Evolutionary conservation across 2,113 vertebrate species (phyloP).

Genomic region (Nyctereutes procyonoides): DNA sequence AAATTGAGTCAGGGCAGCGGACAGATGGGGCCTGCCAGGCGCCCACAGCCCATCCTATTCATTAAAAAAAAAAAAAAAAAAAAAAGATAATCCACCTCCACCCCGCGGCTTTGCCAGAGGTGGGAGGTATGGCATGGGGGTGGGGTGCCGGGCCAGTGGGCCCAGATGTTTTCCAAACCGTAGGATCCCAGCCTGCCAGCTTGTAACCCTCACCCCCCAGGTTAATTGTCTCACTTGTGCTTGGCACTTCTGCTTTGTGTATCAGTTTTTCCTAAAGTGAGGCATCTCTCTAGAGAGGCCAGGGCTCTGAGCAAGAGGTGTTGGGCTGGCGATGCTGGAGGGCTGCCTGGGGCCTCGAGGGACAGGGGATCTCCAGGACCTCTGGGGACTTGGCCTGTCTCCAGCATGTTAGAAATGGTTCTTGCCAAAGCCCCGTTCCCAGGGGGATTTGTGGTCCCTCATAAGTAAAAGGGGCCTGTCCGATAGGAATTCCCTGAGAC

Average conservation of each 20-base stretch:
- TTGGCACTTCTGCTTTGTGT: not conserved
- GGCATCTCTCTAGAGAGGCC: not conserved
- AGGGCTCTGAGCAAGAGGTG: not conserved
- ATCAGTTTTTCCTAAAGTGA: not conserved
- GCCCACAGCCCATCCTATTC: slow-evolving; percentile 86
- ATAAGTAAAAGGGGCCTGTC: not conserved
- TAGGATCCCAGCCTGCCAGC: not conserved
- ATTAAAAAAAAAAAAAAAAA: slow-evolving; percentile 71
- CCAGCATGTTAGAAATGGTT: not conserved
- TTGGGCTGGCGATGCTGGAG: not conserved
- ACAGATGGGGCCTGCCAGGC: slow-evolving; percentile 92
- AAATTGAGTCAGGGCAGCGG: slow-evolving; percentile 88
- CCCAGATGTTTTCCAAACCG: slow-evolving; percentile 71
- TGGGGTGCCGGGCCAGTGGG: not conserved
- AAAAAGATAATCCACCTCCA: slow-evolving; percentile 65
- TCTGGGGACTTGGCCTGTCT: not conserved
- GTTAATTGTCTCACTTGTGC: slow-evolving; percentile 52
- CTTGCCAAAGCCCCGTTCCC: not conserved
- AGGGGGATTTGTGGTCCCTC: not conserved
- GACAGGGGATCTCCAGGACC: not conserved
- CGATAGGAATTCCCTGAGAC: not conserved
- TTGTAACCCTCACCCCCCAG: slow-evolving; percentile 13
- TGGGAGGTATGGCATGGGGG: slow-evolving; percentile 56
- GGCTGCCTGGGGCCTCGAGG: too few relatives aligned
- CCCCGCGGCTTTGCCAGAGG: slow-evolving; percentile 59